Conservation (phyloP, 2,113 vertebrate genomes). For the Pogona vitticeps region DNA sequence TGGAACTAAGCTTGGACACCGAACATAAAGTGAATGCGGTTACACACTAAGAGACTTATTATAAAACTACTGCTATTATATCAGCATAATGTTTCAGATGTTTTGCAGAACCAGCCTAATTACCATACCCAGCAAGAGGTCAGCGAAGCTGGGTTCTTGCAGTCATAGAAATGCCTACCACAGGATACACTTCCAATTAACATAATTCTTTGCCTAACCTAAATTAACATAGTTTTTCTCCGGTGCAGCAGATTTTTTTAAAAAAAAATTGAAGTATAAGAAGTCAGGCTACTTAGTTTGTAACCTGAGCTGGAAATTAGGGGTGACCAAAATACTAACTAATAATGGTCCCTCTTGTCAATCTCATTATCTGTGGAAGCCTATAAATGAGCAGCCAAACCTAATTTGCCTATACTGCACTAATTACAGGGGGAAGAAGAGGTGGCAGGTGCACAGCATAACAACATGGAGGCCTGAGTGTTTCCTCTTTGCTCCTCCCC, state of each 20-base stretch:
- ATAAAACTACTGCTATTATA: conserved; percentile 33
- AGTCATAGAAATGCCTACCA: conserved; percentile 39
- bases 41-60: conserved; percentile 23
- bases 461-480: no score
- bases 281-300: conserved; percentile 18
- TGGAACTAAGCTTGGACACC: not conserved
- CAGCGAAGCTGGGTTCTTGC: not conserved
- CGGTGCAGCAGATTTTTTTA: conserved; percentile 1
- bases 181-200: conserved; percentile 31
- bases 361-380: no score
- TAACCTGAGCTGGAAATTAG: not conserved
- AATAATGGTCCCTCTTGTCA: no score
- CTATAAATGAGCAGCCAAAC: not conserved
- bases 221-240: conserved; percentile 34
- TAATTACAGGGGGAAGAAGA: no score
- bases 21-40: conserved; percentile 31
- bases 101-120: conserved; percentile 58
- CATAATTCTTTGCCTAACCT: conserved; percentile 49
- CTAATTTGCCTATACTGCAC: no score
- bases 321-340: not conserved
- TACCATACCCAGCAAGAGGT: conserved; percentile 38
- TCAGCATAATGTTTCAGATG: conserved; percentile 65
- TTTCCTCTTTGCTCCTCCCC: no score
- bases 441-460: no score
- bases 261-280: not conserved